Evolutionary conservation across 1,140 invertebrate genomes (phyloP).

Genomic region (Orius insidiosus): DNA sequence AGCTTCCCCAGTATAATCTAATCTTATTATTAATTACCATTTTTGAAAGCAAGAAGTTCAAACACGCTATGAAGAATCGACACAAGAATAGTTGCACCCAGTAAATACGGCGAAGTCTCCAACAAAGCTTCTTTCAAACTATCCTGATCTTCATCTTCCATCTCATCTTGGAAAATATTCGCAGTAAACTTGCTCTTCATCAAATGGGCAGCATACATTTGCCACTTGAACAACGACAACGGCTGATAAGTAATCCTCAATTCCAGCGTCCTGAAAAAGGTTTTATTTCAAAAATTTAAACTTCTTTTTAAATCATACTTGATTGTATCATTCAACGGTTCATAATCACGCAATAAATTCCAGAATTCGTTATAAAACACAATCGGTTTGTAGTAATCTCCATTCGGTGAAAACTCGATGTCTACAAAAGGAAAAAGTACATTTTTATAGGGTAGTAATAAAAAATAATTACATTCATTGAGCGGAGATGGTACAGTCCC

Average conservation of each 20-base stretch:
- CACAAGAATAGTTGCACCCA: slow-evolving; percentile 73
- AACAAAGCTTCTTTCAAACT: slow-evolving; percentile 90
- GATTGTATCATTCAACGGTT: slow-evolving; percentile 76
- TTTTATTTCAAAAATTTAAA: slow-evolving; percentile 1
- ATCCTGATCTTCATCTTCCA: slow-evolving; percentile 61
- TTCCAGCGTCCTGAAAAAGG: slow-evolving; percentile 28
- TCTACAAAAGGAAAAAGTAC: slow-evolving; percentile 30
- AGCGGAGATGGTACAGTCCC: slow-evolving; percentile 78
- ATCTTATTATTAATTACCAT: slow-evolving; percentile 57
- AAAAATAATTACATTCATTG: slow-evolving; percentile 74
- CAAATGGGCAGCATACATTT: slow-evolving; percentile 88
- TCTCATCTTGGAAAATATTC: slow-evolving; percentile 27
- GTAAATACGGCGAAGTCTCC: slow-evolving; percentile 92
- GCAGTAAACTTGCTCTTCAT: slow-evolving; percentile 64
- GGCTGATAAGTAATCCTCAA: slow-evolving; percentile 81
- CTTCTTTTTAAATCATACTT: slow-evolving; percentile 31
- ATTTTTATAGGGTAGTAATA: too few species aligned
- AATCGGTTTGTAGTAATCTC: slow-evolving; percentile 79
- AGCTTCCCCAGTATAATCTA: too few species aligned
- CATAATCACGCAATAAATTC: slow-evolving; percentile 94
- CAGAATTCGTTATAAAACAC: slow-evolving; percentile 97
- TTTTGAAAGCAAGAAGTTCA: slow-evolving; percentile 98
- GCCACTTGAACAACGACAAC: slow-evolving; percentile 91
- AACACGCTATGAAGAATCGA: slow-evolving; percentile 95
- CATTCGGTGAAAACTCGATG: slow-evolving; percentile 71